phyloP scores from a whole-genome alignment of 1,140 invertebrate genomes.

The Apis cerana region DNA sequence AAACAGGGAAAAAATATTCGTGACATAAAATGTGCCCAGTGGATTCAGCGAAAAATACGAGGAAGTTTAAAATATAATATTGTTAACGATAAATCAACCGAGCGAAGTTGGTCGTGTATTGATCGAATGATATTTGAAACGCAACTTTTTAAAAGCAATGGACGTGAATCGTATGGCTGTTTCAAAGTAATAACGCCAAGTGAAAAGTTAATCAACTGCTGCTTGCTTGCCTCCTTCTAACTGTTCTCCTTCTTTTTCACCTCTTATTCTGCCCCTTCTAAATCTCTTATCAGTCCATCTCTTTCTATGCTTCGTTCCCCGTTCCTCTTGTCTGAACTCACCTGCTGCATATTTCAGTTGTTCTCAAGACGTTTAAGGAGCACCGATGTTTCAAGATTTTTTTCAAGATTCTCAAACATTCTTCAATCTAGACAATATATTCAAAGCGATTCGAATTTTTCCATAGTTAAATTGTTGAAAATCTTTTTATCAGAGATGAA shows the following conservation, averaged over 20 bases:
- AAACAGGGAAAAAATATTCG: not conserved
- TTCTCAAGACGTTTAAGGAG: not conserved
- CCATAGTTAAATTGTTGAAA: not conserved
- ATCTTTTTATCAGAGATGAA: not conserved
- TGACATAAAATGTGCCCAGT: not conserved
- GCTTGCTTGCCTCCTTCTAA: not conserved
- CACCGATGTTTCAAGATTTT: constrained; percentile 9
- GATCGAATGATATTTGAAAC: constrained; percentile 28
- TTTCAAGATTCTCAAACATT: not conserved
- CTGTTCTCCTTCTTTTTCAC: not conserved
- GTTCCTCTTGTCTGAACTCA: not conserved
- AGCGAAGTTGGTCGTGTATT: constrained; percentile 4
- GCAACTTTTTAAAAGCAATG: constrained; percentile 23
- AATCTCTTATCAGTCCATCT: constrained; percentile 28
- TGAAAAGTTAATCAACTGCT: constrained; percentile 44
- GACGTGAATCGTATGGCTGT: not conserved
- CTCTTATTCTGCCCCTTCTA: constrained; percentile 35
- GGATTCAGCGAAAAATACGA: not conserved
- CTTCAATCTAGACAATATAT: not conserved
- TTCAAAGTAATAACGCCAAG: constrained; percentile 32
- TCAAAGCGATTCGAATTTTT: not conserved
- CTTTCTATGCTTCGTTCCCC: not conserved
- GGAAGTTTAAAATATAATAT: not conserved
- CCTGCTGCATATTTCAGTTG: constrained; percentile 20
- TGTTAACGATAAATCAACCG: constrained; percentile 22